A percentile compares a stretch with the other conserved stretches of the same genome.
These are phyloP conservation scores for Poeciliopsis turrubarensis DNA, from an alignment of 2,113 vertebrate genomes.

Conservation along the genomic window DNA sequence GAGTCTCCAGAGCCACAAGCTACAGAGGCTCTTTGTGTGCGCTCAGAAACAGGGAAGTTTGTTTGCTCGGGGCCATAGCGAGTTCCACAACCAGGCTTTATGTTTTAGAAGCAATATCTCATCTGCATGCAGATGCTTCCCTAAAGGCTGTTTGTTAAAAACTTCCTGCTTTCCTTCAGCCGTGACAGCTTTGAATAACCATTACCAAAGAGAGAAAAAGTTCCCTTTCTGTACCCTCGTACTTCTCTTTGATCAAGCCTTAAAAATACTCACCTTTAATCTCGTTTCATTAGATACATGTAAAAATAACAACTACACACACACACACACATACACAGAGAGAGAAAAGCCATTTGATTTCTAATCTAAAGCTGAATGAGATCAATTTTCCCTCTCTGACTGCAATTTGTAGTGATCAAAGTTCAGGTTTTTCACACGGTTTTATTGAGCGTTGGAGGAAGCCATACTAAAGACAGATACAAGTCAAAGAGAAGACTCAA, in stretches of 20 bases:
- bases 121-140: not conserved
- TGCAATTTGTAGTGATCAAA: slow-evolving; percentile 15
- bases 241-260: not conserved
- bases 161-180: slow-evolving; percentile 4
- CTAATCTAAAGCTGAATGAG: not conserved
- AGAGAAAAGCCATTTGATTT: too few species aligned
- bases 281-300: not conserved
- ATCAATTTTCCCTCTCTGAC: slow-evolving; percentile 10
- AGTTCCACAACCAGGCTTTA: slow-evolving; percentile 4
- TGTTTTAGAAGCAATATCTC: not conserved
- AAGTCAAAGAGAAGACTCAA: not conserved
- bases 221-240: not conserved
- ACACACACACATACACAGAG: too few species aligned
- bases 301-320: too few species aligned
- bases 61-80: slow-evolving; percentile 6
- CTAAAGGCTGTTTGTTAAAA: not conserved
- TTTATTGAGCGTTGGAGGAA: not conserved
- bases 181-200: not conserved
- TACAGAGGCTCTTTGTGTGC: slow-evolving; percentile 8
- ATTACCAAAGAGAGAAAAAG: not conserved
- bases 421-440: slow-evolving; percentile 5
- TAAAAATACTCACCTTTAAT: not conserved
- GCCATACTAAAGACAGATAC: not conserved
- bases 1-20: not conserved
- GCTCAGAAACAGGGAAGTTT: slow-evolving; percentile 9